Percentiles rank a stretch among this genome's conserved stretches.
Conservation (phyloP, 2,888 invertebrate genomes). For the Adela reaumurella region DNA sequence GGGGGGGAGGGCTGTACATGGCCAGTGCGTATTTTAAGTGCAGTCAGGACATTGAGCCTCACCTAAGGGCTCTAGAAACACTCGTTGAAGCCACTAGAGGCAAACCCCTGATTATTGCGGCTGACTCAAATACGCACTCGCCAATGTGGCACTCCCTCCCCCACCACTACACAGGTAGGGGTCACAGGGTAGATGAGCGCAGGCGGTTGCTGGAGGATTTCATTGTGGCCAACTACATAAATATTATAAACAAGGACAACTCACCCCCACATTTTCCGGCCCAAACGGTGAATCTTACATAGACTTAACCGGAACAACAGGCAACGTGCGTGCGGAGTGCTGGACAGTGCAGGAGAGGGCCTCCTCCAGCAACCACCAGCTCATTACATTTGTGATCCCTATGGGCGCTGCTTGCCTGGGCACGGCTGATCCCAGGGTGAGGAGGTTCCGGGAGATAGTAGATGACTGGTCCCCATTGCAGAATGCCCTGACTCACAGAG, state of each 20-base stretch:
- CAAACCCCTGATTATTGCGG: not conserved
- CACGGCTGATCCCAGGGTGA: not conserved
- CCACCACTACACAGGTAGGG: constrained; percentile 2
- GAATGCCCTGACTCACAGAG: not conserved
- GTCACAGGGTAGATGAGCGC: not conserved
- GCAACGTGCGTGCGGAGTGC: not conserved
- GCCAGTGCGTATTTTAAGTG: not conserved
- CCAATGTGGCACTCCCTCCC: constrained; percentile 1
- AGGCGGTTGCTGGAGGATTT: constrained; percentile 1
- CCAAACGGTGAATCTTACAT: constrained; percentile 1
- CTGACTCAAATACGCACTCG: constrained; percentile 6
- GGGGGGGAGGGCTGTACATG: not conserved
- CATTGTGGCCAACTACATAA: not conserved
- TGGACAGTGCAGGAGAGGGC: not conserved
- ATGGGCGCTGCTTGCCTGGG: not conserved
- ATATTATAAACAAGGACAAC: not conserved
- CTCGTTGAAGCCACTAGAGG: not conserved
- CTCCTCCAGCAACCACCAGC: not conserved
- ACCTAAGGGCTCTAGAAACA: not conserved
- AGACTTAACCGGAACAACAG: not conserved
- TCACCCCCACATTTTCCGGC: not conserved
- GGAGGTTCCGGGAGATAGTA: not conserved
- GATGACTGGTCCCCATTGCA: not conserved
- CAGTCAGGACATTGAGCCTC: not conserved
- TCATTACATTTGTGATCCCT: not conserved